Evolutionary conservation across 2,113 vertebrate genomes (phyloP), one percentile per base, ranked within the genome.

Genomic region (Platichthys stellatus): DNA sequence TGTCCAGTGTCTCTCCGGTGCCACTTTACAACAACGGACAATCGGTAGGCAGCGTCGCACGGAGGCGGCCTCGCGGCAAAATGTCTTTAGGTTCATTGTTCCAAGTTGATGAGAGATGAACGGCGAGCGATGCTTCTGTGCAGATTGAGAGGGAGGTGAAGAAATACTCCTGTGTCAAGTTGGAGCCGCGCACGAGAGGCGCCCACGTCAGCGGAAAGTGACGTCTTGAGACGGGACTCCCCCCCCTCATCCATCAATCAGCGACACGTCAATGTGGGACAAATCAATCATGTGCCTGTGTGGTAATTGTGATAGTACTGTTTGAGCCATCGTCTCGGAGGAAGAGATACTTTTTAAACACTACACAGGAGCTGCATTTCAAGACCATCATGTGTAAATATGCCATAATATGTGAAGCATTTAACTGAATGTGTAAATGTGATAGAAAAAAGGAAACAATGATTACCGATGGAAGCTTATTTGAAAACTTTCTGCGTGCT

Each of bases 241-340:
- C 28, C 59, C 49, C 85, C 88, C 78, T 98, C 96, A 99, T 94
- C 96, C 96, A 58, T 97, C 96, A 59, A 98, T 96, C 90, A 99
- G 94, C 15, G 96, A 95, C 93, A 99, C 98, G 2, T 98, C 98
- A 86, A 99, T 99, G 94, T 99, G 98, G 86, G 98, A 99, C 91
- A 99, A 91, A 92, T 99, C 98, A 93, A 99, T 96, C 97, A 99
- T 99, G 90, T 99, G 98, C 96, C 98, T 99, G 94, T 56, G 88
- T 88, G 40, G 76, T 71, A 76, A 89, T 75, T 51, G 59, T 72
- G 66, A 90, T 71, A 31, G 31, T 31, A 72, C 73, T 23, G 74
- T 75, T 75, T 85, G 35, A 80, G 47, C 57, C 56, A 49, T 38
- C 24, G 31, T 56, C 31, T 69, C 49, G 65, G 40, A 68, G 81